Evolutionary conservation across 1,140 invertebrate species (phyloP), one percentile per base, ranked within the genome.

Genomic region (Meloidogyne chitwoodi): DNA sequence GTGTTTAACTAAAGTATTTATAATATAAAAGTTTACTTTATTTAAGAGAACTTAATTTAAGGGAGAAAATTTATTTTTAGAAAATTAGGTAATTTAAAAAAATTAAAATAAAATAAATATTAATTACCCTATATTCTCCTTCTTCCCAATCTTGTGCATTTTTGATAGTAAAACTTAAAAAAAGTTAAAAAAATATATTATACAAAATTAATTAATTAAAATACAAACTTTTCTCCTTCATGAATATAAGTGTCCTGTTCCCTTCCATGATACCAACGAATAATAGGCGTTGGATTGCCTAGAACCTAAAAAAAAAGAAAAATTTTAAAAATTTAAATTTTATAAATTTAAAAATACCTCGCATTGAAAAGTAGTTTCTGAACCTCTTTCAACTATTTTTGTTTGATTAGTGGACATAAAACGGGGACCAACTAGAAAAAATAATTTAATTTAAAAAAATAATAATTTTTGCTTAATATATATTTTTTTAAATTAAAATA

Each of bases 371-470:
- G 77, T 76, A 10, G 77, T 79, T n/a, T 74, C 56, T 26, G 82
- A 83, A 6, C 84, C 84, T 27, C 74, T 67, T 26, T 85, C 74
- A 12, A 84, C 81, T 34, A 83, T 75, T 34, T 78, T 77, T 22
- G 80, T 80, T 77, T 84, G 83, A 44, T 77, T 67, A n/a, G 83
- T 84, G 0, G 83, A 85, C 78, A 85, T 85, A 27, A 84, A 81
- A n/a, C 80, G 76, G 24, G 83, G 80, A 11, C 63, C 78, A 76
- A 69, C 83, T 84, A 61, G 16, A 83, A 76, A 24, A 76, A 38
- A 38, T 31, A 38, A 38, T 38, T 38, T 8, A 38, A 38, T 6
- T 38, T 8, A 38, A 31, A 70, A 12, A 62, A n/a, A 24, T 2
- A 24, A n/a, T 62, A 26, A 22, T 63, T 63, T 63, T 22, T 22